phyloP scores from a whole-genome alignment of 2,113 vertebrate genomes.

The Centrocercus urophasianus region DNA sequence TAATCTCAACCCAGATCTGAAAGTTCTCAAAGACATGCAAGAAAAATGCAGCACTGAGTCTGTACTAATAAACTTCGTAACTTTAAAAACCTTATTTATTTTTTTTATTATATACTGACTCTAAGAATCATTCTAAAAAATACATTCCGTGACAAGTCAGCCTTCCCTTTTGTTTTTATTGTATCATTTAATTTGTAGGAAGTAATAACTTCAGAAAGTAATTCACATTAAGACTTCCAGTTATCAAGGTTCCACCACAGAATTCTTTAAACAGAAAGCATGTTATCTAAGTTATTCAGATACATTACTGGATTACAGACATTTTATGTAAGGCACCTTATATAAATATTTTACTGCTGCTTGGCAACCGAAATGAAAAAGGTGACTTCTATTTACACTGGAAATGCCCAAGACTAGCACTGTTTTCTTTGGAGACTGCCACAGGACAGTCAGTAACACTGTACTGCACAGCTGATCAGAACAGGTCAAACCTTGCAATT shows the following conservation, averaged over 20 bases:
- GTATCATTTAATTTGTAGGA: neutral
- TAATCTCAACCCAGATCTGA: neutral
- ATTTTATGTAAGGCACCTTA: neutral
- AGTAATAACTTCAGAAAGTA: neutral
- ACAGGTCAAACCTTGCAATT: neutral
- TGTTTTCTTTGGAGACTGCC: neutral
- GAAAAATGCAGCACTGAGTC: neutral
- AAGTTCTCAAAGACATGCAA: neutral
- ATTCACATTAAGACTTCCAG: neutral
- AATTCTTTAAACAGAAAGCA: neutral
- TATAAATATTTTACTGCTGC: neutral
- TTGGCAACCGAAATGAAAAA: neutral
- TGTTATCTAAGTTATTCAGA: neutral
- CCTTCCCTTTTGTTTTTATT: neutral
- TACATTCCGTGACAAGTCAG: neutral
- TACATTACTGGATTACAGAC: neutral
- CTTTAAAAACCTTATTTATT: neutral
- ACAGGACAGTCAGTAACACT: neutral
- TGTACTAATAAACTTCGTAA: neutral
- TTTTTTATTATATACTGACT: neutral
- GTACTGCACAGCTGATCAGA: neutral
- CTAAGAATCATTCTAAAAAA: neutral
- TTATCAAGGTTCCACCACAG: neutral
- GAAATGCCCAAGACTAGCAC: neutral
- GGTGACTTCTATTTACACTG: neutral